phyloP scores from a whole-genome alignment of 2,888 invertebrate species.

The Dioctria rufipes region DNA sequence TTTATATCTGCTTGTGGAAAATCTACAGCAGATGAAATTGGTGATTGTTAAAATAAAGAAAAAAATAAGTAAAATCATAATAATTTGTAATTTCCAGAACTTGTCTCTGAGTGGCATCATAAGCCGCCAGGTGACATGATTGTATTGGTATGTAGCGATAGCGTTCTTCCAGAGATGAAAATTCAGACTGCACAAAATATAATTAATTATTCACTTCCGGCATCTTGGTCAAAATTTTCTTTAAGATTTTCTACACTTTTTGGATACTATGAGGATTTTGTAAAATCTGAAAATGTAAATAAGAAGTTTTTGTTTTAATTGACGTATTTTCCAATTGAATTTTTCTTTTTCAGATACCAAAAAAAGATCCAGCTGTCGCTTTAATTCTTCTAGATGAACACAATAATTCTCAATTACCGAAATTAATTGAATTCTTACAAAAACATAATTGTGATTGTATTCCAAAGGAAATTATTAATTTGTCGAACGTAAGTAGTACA shows the following conservation, averaged over 20 bases:
- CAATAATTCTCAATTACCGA: conserved; percentile 76
- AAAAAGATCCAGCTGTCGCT: conserved; percentile 65
- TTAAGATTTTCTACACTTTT: conserved; percentile 79
- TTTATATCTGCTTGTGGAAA: conserved; percentile 23
- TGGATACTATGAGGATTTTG: conserved; percentile 73
- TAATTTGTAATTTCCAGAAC: conserved; percentile 43
- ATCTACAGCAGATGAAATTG: conserved; percentile 55
- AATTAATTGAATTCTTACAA: conserved; percentile 75
- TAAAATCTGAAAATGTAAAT: conserved; percentile 56
- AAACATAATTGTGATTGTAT: conserved; percentile 65
- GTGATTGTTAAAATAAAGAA: conserved; percentile 28
- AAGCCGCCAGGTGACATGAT: conserved; percentile 62
- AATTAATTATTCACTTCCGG: conserved; percentile 81
- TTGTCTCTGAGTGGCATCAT: conserved; percentile 50
- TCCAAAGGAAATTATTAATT: conserved; percentile 64
- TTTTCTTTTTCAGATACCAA: conserved; percentile 62
- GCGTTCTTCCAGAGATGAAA: conserved; percentile 75
- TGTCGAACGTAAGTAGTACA: conserved; percentile 65
- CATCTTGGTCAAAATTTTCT: conserved; percentile 78
- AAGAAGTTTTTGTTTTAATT: neutral
- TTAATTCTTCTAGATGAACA: conserved; percentile 76
- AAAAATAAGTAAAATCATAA: neutral
- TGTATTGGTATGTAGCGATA: conserved; percentile 80
- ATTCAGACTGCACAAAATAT: conserved; percentile 78
- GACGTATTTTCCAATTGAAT: conserved; percentile 62